phyloP scores from a whole-genome alignment of 2,797 vertebrate genomes.

The Acanthiza pusilla region DNA sequence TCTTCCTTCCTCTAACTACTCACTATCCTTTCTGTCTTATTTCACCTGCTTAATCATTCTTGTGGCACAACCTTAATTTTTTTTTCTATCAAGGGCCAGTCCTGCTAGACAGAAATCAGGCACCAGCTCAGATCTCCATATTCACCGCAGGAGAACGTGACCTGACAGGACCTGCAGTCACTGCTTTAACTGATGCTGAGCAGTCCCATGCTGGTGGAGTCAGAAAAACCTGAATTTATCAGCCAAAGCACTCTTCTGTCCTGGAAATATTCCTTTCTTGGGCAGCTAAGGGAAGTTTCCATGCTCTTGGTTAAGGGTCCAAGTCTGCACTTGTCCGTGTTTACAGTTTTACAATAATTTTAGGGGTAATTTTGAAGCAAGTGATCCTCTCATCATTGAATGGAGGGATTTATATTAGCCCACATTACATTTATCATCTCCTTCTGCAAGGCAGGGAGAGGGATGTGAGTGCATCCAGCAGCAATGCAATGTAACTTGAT shows the following conservation, averaged over 20 bases:
- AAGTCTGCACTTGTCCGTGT: background rate
- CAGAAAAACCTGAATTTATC: background rate
- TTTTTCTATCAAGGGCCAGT: background rate
- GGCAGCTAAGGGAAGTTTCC: background rate
- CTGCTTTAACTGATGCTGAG: background rate
- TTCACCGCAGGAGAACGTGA: accelerated
- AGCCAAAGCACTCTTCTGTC: background rate
- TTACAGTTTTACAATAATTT: background rate
- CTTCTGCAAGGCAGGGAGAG: background rate
- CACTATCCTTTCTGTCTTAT: background rate
- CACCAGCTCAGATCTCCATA: background rate
- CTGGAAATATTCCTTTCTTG: background rate
- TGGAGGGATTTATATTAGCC: background rate
- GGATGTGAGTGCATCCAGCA: background rate
- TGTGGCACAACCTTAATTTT: background rate
- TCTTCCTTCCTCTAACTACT: background rate
- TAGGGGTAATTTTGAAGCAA: background rate
- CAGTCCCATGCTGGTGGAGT: background rate
- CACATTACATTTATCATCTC: background rate
- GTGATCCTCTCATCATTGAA: background rate
- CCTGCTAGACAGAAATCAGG: background rate
- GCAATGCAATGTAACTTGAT: background rate
- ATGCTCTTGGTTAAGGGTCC: background rate
- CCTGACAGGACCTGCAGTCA: background rate
- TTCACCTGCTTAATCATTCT: background rate